Evolutionary conservation across 2,797 vertebrate genomes (phyloP).

Genomic region (Rhadinocentrus ornatus): DNA sequence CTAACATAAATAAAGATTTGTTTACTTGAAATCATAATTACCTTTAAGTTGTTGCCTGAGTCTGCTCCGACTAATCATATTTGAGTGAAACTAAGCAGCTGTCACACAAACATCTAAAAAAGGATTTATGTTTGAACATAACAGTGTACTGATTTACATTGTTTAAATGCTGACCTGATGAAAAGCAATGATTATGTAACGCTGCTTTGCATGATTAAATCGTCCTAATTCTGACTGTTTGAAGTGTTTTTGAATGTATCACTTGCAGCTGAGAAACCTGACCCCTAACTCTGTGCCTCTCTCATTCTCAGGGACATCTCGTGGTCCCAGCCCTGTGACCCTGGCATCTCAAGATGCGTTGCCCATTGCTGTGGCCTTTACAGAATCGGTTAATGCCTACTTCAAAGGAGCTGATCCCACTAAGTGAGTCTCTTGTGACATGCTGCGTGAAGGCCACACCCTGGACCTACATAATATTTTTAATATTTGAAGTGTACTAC

Average conservation of each 20-base stretch:
- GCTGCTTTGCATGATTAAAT: constrained; percentile 45
- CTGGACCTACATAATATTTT: constrained; percentile 49
- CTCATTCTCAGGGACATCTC: constrained; percentile 89
- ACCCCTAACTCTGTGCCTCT: constrained; percentile 28
- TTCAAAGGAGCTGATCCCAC: constrained; percentile 99
- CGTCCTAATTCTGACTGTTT: constrained; percentile 35
- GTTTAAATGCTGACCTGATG: constrained; percentile 41
- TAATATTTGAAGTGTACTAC: constrained; percentile 44
- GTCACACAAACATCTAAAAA: constrained; percentile 18
- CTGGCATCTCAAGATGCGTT: constrained; percentile 94
- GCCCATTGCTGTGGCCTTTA: constrained; percentile 97
- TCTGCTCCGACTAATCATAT: constrained; percentile 21
- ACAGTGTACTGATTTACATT: constrained; percentile 40
- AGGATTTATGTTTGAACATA: constrained; percentile 35
- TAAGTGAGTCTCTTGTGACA: constrained; percentile 88
- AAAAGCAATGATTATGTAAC: constrained; percentile 33
- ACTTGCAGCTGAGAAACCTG: constrained; percentile 52
- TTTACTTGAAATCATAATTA: constrained; percentile 17
- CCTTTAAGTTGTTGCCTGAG: constrained; percentile 11
- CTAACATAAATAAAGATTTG: constrained; percentile 41
- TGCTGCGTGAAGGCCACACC: constrained; percentile 51
- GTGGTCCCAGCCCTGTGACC: constrained; percentile 96
- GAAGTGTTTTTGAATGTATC: constrained; percentile 21
- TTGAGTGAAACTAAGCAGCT: constrained; percentile 30
- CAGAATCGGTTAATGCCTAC: constrained; percentile 98